Evolutionary conservation across 2,888 invertebrate genomes (phyloP).

Genomic region (Rotaria magnacalcarata): DNA sequence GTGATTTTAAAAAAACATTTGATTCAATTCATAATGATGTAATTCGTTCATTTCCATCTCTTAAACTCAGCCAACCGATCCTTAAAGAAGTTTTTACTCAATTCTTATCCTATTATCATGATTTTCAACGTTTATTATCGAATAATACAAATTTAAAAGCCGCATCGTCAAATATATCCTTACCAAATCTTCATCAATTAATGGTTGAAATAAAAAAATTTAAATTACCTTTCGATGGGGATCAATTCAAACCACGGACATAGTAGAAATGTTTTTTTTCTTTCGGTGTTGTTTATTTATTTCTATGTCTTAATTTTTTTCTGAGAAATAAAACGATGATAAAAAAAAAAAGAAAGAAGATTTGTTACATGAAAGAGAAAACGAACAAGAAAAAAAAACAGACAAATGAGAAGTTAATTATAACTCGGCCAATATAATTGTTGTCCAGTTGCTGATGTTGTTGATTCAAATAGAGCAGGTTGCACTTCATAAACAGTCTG

Average conservation of each 20-base stretch:
- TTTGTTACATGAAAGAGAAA: neutral
- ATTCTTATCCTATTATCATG: conserved; percentile 91
- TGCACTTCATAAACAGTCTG: neutral
- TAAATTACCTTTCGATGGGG: conserved; percentile 78
- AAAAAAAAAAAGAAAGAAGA: neutral
- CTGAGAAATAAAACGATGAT: conserved; percentile 8
- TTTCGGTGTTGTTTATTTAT: neutral
- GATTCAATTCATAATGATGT: conserved; percentile 91
- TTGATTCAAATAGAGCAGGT: conserved; percentile 20
- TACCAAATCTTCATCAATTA: conserved; percentile 93
- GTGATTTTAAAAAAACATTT: conserved; percentile 88
- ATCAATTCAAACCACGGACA: conserved; percentile 32
- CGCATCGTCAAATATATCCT: conserved; percentile 67
- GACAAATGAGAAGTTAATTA: neutral
- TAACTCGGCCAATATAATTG: neutral
- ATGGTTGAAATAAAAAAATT: conserved; percentile 99
- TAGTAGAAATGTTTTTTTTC: neutral
- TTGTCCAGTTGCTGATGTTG: neutral
- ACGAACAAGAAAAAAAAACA: neutral
- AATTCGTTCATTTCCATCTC: conserved; percentile 85
- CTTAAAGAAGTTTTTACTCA: conserved; percentile 78
- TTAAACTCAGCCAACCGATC: conserved; percentile 82
- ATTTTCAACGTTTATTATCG: conserved; percentile 86
- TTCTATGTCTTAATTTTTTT: neutral
- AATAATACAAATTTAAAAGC: conserved; percentile 63